Evolutionary conservation across 1,140 invertebrate species (phyloP).

Genomic region (Campoletis sonorensis): DNA sequence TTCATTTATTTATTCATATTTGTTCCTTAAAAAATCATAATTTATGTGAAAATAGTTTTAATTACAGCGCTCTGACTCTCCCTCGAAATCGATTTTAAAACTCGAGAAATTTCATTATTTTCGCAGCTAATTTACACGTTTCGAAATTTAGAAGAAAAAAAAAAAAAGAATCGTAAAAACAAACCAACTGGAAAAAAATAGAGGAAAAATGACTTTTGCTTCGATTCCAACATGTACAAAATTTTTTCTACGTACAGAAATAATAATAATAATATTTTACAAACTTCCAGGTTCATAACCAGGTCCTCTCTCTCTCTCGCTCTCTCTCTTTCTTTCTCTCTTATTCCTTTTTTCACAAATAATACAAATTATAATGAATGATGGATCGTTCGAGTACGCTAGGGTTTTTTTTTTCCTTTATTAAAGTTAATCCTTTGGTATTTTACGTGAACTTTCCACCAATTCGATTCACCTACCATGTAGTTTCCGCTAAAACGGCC

Average conservation of each 20-base stretch:
- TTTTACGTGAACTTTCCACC: slow-evolving; percentile 59
- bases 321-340: slow-evolving; percentile 24
- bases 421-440: slow-evolving; percentile 45
- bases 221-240: slow-evolving; percentile 67
- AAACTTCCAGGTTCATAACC: slow-evolving; percentile 59
- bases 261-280: slow-evolving; percentile 34
- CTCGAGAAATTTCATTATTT: not conserved
- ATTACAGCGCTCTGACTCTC: not conserved
- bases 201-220: slow-evolving; percentile 35
- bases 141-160: too few species aligned
- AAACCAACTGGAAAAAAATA: not conserved
- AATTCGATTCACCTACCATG: slow-evolving; percentile 58
- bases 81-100: not conserved
- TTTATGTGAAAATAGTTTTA: slow-evolving; percentile 41
- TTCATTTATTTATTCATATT: slow-evolving; percentile 2
- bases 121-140: not conserved
- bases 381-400: too few species aligned
- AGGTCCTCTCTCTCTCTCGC: slow-evolving; percentile 29
- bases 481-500: slow-evolving; percentile 54
- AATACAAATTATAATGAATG: too few species aligned
- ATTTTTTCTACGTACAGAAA: slow-evolving; percentile 22
- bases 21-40: slow-evolving; percentile 21
- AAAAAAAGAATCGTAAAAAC: too few species aligned
- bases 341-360: too few species aligned
- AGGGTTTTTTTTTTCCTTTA: slow-evolving; percentile 39